Percentiles rank a stretch among this genome's conserved stretches.
phyloP scores from a whole-genome alignment of 2,797 vertebrate species.

The Chrysocyon brachyurus region DNA sequence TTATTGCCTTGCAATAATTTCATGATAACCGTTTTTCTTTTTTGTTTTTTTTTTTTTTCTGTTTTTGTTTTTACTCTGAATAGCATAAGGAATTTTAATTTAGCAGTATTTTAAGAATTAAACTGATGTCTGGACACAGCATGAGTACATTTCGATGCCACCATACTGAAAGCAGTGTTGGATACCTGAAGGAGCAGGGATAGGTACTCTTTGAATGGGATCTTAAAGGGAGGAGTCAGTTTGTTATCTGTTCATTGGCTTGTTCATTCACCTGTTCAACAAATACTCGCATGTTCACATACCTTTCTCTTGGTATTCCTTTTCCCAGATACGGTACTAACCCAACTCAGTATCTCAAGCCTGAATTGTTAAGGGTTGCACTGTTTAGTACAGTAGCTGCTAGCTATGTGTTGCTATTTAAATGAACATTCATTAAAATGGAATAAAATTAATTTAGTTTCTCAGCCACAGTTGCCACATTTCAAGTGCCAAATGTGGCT shows the following conservation, averaged over 20 bases:
- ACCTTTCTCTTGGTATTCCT: background rate
- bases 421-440: background rate
- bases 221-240: background rate
- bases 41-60: background rate
- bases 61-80: background rate
- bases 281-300: background rate
- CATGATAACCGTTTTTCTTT: background rate
- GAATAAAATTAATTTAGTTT: background rate
- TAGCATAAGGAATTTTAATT: constrained; percentile 28
- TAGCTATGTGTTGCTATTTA: background rate
- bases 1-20: background rate
- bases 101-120: background rate
- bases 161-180: background rate
- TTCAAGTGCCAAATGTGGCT: background rate
- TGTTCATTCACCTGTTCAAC: background rate
- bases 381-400: background rate
- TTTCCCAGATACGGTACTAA: background rate
- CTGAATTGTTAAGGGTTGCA: background rate
- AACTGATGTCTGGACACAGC: background rate
- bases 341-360: background rate
- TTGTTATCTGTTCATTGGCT: background rate
- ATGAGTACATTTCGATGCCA: background rate
- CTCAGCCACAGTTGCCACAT: background rate
- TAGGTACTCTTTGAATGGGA: background rate
- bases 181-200: background rate